These are phyloP conservation scores for Phymorhynchus buccinoides DNA, from an alignment of 1,140 invertebrate genomes.

Conservation along the genomic window DNA sequence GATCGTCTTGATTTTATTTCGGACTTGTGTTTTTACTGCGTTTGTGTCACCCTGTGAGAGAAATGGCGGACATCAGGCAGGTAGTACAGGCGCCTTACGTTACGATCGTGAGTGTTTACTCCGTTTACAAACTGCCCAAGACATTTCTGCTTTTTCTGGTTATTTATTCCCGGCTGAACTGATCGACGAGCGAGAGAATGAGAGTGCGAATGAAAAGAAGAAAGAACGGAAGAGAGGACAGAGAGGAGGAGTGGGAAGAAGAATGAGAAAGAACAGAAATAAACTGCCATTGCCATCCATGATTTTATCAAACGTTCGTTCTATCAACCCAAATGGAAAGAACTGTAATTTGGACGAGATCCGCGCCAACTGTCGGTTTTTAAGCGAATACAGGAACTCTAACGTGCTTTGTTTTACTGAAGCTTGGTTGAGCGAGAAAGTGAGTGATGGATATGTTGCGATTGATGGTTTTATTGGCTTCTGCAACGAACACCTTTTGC, in stretches of 20 bases:
- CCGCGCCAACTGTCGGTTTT: too few relatives aligned
- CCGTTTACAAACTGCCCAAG: background rate
- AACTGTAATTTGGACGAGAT: background rate
- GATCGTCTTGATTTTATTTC: too few relatives aligned
- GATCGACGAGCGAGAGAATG: background rate
- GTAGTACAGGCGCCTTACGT: background rate
- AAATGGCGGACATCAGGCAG: background rate
- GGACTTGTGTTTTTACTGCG: too few relatives aligned
- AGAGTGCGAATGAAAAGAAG: background rate
- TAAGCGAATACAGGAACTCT: background rate
- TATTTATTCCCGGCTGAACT: background rate
- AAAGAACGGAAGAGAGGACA: background rate
- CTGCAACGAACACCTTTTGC: too few relatives aligned
- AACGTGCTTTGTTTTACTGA: background rate
- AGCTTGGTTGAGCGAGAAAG: background rate
- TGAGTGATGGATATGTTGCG: too few relatives aligned
- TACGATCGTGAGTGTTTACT: background rate
- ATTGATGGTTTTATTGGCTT: too few relatives aligned
- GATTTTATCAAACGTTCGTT: too few relatives aligned
- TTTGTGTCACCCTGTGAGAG: too few relatives aligned
- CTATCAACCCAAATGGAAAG: too few relatives aligned
- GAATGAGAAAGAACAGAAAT: too few relatives aligned
- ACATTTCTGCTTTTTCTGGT: background rate
- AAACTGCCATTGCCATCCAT: too few relatives aligned
- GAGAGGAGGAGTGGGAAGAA: background rate